These are phyloP conservation scores for Meta bourneti DNA, from an alignment of 2,888 invertebrate genomes.

Conservation along the genomic window DNA sequence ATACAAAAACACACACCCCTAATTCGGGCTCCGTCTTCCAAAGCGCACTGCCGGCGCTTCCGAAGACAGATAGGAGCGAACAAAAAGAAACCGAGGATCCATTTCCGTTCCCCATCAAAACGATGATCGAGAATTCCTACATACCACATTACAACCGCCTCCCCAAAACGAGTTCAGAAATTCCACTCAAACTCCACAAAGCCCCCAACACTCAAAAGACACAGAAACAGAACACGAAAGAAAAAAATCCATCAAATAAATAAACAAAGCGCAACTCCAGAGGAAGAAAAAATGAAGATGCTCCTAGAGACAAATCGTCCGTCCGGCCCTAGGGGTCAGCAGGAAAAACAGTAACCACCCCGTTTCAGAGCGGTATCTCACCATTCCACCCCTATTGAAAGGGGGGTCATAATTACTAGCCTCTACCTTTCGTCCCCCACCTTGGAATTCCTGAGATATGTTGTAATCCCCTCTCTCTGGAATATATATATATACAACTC, in stretches of 20 bases:
- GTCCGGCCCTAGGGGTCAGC: slow-evolving; percentile 66
- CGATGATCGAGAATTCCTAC: background rate
- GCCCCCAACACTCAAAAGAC: too few species aligned
- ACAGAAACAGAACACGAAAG: background rate
- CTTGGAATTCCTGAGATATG: slow-evolving; percentile 43
- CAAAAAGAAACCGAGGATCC: too few species aligned
- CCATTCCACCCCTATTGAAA: slow-evolving; percentile 45
- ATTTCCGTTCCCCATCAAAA: background rate
- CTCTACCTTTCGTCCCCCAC: slow-evolving; percentile 17
- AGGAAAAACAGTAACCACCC: slow-evolving; percentile 61
- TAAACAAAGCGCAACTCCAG: background rate
- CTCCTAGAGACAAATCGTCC: slow-evolving; percentile 73
- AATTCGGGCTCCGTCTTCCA: too few species aligned
- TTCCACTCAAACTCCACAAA: background rate
- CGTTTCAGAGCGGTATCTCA: slow-evolving; percentile 69
- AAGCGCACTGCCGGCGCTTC: too few species aligned
- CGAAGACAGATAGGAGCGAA: too few species aligned
- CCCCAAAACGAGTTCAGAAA: background rate
- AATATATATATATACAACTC: background rate
- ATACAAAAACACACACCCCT: too few species aligned
- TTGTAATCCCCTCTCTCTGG: slow-evolving; percentile 3
- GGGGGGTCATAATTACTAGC: slow-evolving; percentile 66
- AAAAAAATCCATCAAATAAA: background rate
- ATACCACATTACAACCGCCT: background rate
- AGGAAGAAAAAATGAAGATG: slow-evolving; percentile 55